Base-by-base conservation (phyloP, 2,113 vertebrate genomes). In the Erythrolamprus reginae region DNA sequence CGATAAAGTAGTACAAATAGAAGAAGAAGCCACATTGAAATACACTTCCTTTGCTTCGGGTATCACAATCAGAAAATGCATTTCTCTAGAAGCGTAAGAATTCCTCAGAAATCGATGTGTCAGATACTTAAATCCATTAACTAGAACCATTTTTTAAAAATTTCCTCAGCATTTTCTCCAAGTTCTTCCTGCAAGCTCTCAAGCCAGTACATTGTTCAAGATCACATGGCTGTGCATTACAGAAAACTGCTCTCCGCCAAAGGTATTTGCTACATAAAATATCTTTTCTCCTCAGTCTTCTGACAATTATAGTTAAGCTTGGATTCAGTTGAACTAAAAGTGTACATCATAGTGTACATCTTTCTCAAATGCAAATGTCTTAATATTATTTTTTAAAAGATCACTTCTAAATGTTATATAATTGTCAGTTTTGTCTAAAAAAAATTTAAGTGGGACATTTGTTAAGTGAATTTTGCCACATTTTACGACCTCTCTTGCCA, bases 111-210 rank as follows among this genome's bases (percentile, higher is more conserved):
- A 1, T 92, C 42, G 52, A 90, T 77, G 38, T 45, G 47, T 21
- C 50, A 84, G 89, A 88, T 82, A 89, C 91, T 94, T 94, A 5
- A 92, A 55, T 23, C 33, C 1, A 0, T 47, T 93, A 84, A 89
- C 93, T 92, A 92, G 96, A 95, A 65, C 87, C 90, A 92, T 93
- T 94, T 93, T 88, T 9, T 4, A 3, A 65, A 65, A 65, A 23
- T 93, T 89, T 93, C 47, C 15, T 0, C 88, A 96, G 90, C 92
- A 89, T 95, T 96, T 92, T 94, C 90, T 88, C 90, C 94, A 0
- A 91, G 95, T 93, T 91, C 91, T 94, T 96, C 97, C 89, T 94
- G 89, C 89, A 96, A 96, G 82, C 91, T 97, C 83, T 97, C 96
- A 93, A 94, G 52, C 82, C 95, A 97, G 84, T 95, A 95, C 48